Evolutionary conservation across 2,888 invertebrate genomes (phyloP).

Genomic region (Colostygia pectinataria): DNA sequence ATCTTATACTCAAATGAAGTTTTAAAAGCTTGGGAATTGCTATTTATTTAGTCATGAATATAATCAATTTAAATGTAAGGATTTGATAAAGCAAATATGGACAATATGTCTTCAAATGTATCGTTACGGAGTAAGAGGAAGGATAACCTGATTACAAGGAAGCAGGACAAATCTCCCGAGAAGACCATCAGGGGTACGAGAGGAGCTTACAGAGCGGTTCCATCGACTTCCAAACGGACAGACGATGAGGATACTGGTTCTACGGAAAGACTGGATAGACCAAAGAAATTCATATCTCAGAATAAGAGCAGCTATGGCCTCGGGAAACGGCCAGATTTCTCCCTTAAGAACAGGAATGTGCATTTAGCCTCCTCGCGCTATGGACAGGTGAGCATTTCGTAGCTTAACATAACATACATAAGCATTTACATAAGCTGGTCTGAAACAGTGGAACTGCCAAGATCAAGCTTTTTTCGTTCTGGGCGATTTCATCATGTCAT

Average conservation of each 20-base stretch:
- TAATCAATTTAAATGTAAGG: constrained; percentile 40
- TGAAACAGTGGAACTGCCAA: too few relatives aligned
- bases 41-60: constrained; percentile 49
- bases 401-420: too few relatives aligned
- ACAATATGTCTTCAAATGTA: constrained; percentile 77
- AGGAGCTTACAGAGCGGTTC: constrained; percentile 70
- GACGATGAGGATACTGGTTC: constrained; percentile 71
- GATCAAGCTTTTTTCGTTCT: too few relatives aligned
- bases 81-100: constrained; percentile 67
- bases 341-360: constrained; percentile 76
- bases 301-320: constrained; percentile 72
- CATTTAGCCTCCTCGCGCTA: constrained; percentile 77
- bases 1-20: constrained; percentile 36
- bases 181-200: constrained; percentile 76
- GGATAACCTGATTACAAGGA: constrained; percentile 77
- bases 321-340: constrained; percentile 76
- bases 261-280: constrained; percentile 76
- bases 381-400: constrained; percentile 68
- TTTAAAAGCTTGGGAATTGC: constrained; percentile 45
- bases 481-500: too few relatives aligned
- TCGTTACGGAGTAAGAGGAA: constrained; percentile 73
- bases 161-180: constrained; percentile 80
- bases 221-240: constrained; percentile 72
- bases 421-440: too few relatives aligned
- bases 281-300: constrained; percentile 78